Evolutionary conservation across 1,140 invertebrate genomes (phyloP), one percentile per base, ranked within the genome.

Genomic region (Lanistes nyassanus): DNA sequence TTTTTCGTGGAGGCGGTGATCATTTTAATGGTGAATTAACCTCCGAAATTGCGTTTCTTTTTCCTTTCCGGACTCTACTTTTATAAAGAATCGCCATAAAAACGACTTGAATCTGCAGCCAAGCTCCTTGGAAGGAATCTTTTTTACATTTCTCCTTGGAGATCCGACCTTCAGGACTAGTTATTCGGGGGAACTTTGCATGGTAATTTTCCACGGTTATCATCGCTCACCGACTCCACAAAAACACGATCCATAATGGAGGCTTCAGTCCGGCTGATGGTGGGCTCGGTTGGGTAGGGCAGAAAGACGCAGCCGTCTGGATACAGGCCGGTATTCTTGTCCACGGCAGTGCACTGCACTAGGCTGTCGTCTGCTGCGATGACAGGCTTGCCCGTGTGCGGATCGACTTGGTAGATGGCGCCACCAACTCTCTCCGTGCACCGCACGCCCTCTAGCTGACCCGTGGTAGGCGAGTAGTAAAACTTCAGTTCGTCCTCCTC

Each of bases 401-500:
- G 62, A 51, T 80, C 53, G 23, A 74, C 56, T 42, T 71, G 65
- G 16, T 58, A 29, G 21, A 81, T 68, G 19, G 74, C 60, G 23
- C 81, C 81, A n/a, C 67, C 37, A 6, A 82, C 76, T 7, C 47
- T 19, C 19, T 71, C 67, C 0, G 51, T 77, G 68, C 81, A 82
- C 39, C 77, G 53, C 11, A 80, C 79, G 0, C 77, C 79, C 67
- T 81, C 81, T 26, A 75, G 70, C 3, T 29, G 21, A 9, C 79
- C 81, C n/a, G 74, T 68, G 19, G 31, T 68, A 16, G 74, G 67
- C 0, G 78, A 81, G 29, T 77, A 74, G 65, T 83, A 83, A 60
- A 78, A 87, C 34, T 78, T 58, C 1, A 79, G 88, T 86, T 93
- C 92, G 26, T 90, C 89, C 31, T 86, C 79, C 76, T 91, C 92